A percentile compares a stretch with the other conserved stretches of the same genome.
Evolutionary conservation across 2,113 vertebrate genomes (phyloP).

Genomic region (Pipa parva): DNA sequence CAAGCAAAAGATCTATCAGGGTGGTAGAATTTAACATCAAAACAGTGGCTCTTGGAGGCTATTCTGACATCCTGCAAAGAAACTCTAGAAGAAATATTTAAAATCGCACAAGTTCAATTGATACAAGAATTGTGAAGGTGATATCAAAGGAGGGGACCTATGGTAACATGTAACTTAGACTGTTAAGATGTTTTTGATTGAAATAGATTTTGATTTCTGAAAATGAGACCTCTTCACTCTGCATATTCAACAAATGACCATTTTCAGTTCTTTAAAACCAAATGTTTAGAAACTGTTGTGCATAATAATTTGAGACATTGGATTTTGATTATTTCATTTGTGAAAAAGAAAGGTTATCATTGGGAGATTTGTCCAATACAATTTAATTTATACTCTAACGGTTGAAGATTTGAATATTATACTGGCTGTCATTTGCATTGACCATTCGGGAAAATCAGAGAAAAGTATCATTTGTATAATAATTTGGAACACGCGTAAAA

Average conservation of each 20-base stretch:
- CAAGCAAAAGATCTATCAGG: neutral
- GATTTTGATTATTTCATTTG: too few relatives aligned
- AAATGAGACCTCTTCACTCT: too few relatives aligned
- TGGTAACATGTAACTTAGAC: neutral
- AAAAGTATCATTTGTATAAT: too few relatives aligned
- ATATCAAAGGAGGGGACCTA: neutral
- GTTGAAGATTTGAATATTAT: too few relatives aligned
- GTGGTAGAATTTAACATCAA: constrained; percentile 16
- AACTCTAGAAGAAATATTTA: constrained; percentile 27
- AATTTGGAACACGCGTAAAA: too few relatives aligned
- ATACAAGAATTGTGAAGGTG: constrained; percentile 33
- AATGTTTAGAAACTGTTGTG: too few relatives aligned
- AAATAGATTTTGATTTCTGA: neutral
- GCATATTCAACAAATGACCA: neutral
- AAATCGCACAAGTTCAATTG: constrained; percentile 34
- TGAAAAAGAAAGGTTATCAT: too few relatives aligned
- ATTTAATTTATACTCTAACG: too few relatives aligned
- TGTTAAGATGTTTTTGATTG: neutral
- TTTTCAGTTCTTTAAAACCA: neutral
- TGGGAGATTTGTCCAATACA: too few relatives aligned
- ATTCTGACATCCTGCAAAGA: constrained; percentile 21
- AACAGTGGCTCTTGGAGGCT: constrained; percentile 34
- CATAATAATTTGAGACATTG: too few relatives aligned
- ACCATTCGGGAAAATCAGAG: too few relatives aligned
- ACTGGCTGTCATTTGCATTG: too few relatives aligned